phyloP scores from a whole-genome alignment of 2,888 invertebrate species.

The Drosophila koepferae region DNA sequence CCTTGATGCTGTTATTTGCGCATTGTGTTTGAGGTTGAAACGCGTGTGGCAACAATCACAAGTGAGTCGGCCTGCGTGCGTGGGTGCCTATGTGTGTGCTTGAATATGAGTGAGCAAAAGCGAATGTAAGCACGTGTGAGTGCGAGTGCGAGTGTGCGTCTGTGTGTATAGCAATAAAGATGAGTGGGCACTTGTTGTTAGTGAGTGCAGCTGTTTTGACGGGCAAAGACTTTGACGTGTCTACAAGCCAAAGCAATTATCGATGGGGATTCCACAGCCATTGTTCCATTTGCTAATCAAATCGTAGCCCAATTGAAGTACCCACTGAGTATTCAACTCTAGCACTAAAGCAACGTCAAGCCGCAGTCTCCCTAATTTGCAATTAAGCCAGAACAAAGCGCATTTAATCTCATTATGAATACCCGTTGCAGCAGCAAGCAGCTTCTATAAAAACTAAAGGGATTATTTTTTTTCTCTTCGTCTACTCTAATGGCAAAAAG shows the following conservation, averaged over 20 bases:
- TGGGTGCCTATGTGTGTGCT: background rate
- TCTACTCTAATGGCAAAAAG: constrained; percentile 71
- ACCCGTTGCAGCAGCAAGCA: constrained; percentile 12
- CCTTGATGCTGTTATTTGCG: constrained; percentile 46
- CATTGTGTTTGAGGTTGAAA: constrained; percentile 53
- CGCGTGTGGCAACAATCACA: constrained; percentile 62
- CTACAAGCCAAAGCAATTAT: constrained; percentile 58
- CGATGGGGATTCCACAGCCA: constrained; percentile 22
- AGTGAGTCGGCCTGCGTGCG: constrained; percentile 26
- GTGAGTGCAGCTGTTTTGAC: constrained; percentile 60
- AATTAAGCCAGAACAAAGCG: constrained; percentile 22
- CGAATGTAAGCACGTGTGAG: background rate
- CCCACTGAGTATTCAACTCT: background rate
- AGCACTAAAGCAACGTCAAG: background rate
- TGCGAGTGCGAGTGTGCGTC: background rate
- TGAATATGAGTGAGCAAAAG: background rate
- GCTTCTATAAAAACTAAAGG: constrained; percentile 11
- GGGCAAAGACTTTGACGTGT: constrained; percentile 41
- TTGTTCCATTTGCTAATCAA: constrained; percentile 22
- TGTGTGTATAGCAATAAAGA: constrained; percentile 63
- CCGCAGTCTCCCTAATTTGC: constrained; percentile 22
- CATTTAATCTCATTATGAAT: constrained; percentile 39
- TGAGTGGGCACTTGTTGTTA: constrained; percentile 75
- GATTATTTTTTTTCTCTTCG: constrained; percentile 24
- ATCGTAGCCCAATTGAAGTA: constrained; percentile 5